Evolutionary conservation across 2,797 vertebrate species (phyloP), one percentile per base, ranked within the genome.

Genomic region (Mastacembelus armatus): DNA sequence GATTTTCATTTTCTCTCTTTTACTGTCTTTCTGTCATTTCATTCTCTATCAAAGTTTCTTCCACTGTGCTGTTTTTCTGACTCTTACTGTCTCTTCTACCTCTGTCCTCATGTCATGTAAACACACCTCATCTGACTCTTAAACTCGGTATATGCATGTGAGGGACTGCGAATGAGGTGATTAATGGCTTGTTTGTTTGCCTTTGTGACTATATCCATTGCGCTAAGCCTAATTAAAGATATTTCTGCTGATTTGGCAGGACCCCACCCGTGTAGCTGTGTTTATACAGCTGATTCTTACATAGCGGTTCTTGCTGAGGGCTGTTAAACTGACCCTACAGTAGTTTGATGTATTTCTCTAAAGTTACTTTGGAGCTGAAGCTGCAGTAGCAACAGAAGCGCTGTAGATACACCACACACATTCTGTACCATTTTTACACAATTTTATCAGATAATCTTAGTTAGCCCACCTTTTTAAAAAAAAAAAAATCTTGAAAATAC

Each of bases 141-240:
- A 33, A 39, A 67, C 66, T n/a, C 36, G 38, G 38, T 39, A 38
- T 70, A 30, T 58, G 49, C 71, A 59, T 29, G 33, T 45, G 30
- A 33, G 30, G 51, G 57, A 56, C 48, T 66, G 63, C 60, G 74
- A 66, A 71, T 77, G 71, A 77, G 60, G 68, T 81, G 86, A 88
- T 84, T 78, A 83, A 89, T 84, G 71, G 27, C 66, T 75, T 82
- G 71, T 83, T 86, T 84, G 83, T 82, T 78, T 81, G 66, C 74
- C 51, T 76, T 59, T 63, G 51, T 78, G 54, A 81, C 80, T 71
- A 36, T 50, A 71, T 59, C 62, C 58, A 38, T 57, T 55, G 52
- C 29, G 64, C 44, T 62, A 65, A 58, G 82, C 59, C 83, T 79
- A 86, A 88, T 86, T 87, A 84, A 81, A 78, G 63, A 68, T 74